Base-by-base conservation (phyloP, 2,888 invertebrate species). In the Cosmia trapezina region DNA sequence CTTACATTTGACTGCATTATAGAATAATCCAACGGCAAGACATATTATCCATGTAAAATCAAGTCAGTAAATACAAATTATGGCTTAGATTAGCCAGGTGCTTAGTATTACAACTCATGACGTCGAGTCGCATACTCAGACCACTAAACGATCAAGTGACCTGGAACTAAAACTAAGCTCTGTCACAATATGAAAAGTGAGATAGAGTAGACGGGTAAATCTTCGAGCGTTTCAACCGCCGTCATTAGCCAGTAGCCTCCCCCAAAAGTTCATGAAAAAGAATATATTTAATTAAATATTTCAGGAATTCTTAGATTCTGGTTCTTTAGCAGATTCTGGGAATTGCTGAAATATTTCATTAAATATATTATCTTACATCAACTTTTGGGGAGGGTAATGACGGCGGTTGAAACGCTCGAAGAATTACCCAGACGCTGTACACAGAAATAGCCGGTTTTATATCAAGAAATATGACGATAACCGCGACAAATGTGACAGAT, bases 401-500 rank as follows among this genome's bases (percentile, higher is more conserved):
- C n/a, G n/a, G n/a, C n/a, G n/a, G n/a, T n/a, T n/a, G n/a, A n/a
- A n/a, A n/a, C n/a, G n/a, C n/a, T n/a, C n/a, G n/a, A n/a, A n/a
- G n/a, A n/a, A n/a, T n/a, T n/a, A n/a, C n/a, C n/a, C n/a, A n/a
- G n/a, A 81, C 63, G 71, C 37, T 37, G 69, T 73, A 76, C 62
- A 83, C 76, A 86, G 75, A 89, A 87, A 87, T 85, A 87, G 84
- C 72, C 53, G 65, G 73, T 79, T 81, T 81, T 81, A 88, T 86
- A 81, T 84, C 71, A 74, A 83, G 84, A 87, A 87, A 86, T 84
- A 87, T 83, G 83, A 85, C 73, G 86, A 88, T 88, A 88, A 84
- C 80, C 76, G 78, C 81, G 83, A 87, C 87, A 88, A 88, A 89
- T 89, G 85, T 81, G 89, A 88, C 88, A 86, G 83, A 85, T 84